Conservation (phyloP, 2,113 vertebrate species). For the Proterorhinus semilunaris region DNA sequence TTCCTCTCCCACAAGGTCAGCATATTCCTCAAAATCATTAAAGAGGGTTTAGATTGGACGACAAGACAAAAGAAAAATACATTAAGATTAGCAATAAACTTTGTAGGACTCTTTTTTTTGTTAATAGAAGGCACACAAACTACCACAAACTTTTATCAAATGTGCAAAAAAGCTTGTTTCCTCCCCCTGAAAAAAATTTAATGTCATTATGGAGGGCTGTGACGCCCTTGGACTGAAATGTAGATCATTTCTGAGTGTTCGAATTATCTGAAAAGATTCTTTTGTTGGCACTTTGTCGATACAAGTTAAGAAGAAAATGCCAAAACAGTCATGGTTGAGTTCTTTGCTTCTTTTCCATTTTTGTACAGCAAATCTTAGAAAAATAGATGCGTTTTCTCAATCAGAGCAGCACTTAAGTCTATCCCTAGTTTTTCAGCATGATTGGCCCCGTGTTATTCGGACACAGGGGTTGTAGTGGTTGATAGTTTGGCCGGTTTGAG, state of each 20-base stretch:
- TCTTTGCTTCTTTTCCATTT: conserved; percentile 7
- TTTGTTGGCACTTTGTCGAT: conserved; percentile 63
- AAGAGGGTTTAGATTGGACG: conserved; percentile 48
- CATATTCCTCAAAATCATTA: conserved; percentile 15
- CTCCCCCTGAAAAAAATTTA: conserved; percentile 26
- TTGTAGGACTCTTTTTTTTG: conserved; percentile 38
- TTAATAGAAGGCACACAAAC: conserved; percentile 74
- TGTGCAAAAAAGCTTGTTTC: conserved; percentile 76
- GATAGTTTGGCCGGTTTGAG: conserved; percentile 47
- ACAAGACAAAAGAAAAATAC: conserved; percentile 50
- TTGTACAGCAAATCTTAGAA: conserved; percentile 19
- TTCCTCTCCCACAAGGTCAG: background rate
- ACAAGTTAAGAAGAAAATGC: conserved; percentile 23
- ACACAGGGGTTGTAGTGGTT: conserved; percentile 11
- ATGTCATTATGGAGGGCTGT: background rate
- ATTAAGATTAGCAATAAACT: conserved; percentile 45
- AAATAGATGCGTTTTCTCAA: conserved; percentile 10
- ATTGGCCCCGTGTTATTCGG: conserved; percentile 36
- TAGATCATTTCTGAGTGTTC: conserved; percentile 18
- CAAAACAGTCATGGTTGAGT: background rate
- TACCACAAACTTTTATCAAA: conserved; percentile 64
- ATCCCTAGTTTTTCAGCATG: conserved; percentile 48
- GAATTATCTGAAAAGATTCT: conserved; percentile 22
- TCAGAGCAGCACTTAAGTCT: conserved; percentile 60
- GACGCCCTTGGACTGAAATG: conserved; percentile 15